Percentiles rank a stretch among this genome's conserved stretches.
Evolutionary conservation across 2,888 invertebrate species (phyloP).

Genomic region (Agrotis ipsilon): DNA sequence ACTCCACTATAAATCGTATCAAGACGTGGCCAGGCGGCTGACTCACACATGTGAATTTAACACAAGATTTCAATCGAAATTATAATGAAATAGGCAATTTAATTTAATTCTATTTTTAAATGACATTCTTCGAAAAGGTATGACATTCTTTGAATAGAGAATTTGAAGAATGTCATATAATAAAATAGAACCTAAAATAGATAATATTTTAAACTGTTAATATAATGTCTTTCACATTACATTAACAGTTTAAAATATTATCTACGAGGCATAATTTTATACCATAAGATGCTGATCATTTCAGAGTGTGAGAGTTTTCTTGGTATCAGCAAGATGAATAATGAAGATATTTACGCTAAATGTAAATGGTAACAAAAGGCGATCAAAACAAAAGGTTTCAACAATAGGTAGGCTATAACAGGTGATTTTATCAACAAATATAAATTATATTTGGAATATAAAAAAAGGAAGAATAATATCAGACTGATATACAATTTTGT

Average conservation of each 20-base stretch:
- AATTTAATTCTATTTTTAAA: background rate
- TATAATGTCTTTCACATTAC: too few relatives aligned
- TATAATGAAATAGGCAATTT: background rate
- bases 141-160: too few relatives aligned
- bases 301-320: conserved; percentile 16
- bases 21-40: conserved; percentile 47
- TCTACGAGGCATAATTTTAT: conserved; percentile 24
- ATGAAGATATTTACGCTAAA: background rate
- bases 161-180: conserved; percentile 10
- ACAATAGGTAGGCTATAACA: background rate
- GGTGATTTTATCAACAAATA: background rate
- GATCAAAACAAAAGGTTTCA: conserved; percentile 1
- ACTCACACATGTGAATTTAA: conserved; percentile 3
- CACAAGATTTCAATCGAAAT: conserved; percentile 13
- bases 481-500: conserved; percentile 23
- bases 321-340: background rate
- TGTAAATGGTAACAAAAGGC: background rate
- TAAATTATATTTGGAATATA: background rate
- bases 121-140: too few relatives aligned
- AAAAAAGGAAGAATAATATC: conserved; percentile 19
- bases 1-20: conserved; percentile 39
- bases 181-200: conserved; percentile 11
- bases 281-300: background rate
- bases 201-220: conserved; percentile 26
- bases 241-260: too few relatives aligned